Conservation (phyloP, 2,888 invertebrate genomes). For the Micropterix aruncella region DNA sequence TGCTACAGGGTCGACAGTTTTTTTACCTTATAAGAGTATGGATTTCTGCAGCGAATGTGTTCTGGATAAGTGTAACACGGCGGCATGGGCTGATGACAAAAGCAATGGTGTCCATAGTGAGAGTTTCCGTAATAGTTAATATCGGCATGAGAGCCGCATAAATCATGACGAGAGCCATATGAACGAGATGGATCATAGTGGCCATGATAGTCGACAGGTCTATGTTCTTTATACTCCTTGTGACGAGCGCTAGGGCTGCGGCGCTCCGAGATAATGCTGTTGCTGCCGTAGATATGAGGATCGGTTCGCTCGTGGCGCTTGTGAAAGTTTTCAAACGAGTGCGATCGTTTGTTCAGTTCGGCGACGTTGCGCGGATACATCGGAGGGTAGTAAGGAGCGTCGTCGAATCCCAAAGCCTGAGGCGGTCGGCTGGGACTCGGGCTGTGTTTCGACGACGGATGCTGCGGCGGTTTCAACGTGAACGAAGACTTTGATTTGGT, state of each 20-base stretch:
- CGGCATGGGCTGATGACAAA: slow-evolving; percentile 29
- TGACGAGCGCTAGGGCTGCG: slow-evolving; percentile 7
- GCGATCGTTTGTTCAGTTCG: slow-evolving; percentile 33
- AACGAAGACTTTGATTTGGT: slow-evolving; percentile 48
- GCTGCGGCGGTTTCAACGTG: slow-evolving; percentile 36
- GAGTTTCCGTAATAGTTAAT: slow-evolving; percentile 21
- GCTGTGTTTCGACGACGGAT: slow-evolving; percentile 27
- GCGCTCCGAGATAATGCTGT: slow-evolving; percentile 24
- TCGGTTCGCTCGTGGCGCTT: slow-evolving; percentile 36
- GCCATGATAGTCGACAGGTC: slow-evolving; percentile 10
- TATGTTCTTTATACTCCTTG: slow-evolving; percentile 9
- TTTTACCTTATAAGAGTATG: not conserved
- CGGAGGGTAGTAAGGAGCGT: slow-evolving; percentile 17
- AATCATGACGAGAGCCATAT: slow-evolving; percentile 13
- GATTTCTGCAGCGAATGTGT: not conserved
- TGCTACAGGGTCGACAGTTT: no score
- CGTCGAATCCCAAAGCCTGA: slow-evolving; percentile 4
- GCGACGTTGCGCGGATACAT: slow-evolving; percentile 25
- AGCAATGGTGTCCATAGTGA: slow-evolving; percentile 32
- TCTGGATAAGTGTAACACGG: slow-evolving; percentile 28
- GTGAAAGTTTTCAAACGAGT: slow-evolving; percentile 45
- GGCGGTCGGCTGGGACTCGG: not conserved
- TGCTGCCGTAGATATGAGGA: slow-evolving; percentile 30
- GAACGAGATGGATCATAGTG: slow-evolving; percentile 8
- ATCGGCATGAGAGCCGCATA: slow-evolving; percentile 10